Evolutionary conservation across 2,113 vertebrate species (phyloP).

Genomic region (Gopherus flavomarginatus): DNA sequence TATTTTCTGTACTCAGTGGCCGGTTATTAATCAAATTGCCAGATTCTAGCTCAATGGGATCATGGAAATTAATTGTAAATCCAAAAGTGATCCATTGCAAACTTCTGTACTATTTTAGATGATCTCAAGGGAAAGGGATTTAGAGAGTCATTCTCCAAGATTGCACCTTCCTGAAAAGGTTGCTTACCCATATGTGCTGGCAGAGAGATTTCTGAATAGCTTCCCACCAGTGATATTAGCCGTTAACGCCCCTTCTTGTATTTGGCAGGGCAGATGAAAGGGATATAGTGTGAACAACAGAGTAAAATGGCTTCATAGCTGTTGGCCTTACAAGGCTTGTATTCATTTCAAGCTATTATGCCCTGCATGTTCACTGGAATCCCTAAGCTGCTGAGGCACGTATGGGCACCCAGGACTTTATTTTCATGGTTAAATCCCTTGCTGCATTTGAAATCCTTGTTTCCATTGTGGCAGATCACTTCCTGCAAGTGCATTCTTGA

Average conservation of each 20-base stretch:
- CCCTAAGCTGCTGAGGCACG: not conserved
- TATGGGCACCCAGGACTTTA: not conserved
- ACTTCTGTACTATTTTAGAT: not conserved
- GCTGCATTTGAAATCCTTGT: not conserved
- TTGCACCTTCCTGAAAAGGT: not conserved
- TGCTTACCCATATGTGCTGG: not conserved
- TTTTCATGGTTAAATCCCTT: not conserved
- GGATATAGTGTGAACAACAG: conserved; percentile 19
- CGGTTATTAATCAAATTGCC: not conserved
- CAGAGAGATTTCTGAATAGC: conserved; percentile 28
- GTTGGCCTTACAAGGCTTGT: not conserved
- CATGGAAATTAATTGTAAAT: not conserved
- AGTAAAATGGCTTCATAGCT: conserved; percentile 33
- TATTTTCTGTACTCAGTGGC: not conserved
- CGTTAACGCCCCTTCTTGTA: conserved; percentile 30
- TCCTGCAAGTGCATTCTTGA: not conserved
- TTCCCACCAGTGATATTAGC: conserved; percentile 11
- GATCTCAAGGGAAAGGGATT: not conserved
- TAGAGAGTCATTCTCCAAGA: not conserved
- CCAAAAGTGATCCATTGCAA: not conserved
- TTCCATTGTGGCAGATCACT: accelerated
- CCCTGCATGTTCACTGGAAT: accelerated
- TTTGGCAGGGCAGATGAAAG: conserved; percentile 11
- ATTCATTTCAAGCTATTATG: not conserved
- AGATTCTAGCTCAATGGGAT: not conserved